Conservation (phyloP, 1,140 invertebrate species). For the Brachionus rotundiformis region DNA sequence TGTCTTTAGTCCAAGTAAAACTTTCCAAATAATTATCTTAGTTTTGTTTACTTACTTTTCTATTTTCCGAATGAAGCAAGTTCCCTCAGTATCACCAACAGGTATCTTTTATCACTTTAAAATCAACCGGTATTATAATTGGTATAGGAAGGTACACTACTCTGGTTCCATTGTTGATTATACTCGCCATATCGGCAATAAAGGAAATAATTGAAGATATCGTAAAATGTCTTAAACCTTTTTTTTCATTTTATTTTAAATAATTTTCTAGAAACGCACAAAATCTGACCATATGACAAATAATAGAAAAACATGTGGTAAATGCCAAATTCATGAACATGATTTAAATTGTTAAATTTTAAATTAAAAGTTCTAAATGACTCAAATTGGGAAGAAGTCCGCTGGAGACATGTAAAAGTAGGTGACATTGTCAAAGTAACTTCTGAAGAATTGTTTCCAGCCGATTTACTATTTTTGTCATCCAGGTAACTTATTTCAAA, state of each 20-base stretch:
- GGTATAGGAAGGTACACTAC: slow-evolving; percentile 76
- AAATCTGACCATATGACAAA: slow-evolving; percentile 74
- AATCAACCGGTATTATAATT: background rate
- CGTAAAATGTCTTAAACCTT: background rate
- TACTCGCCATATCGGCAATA: slow-evolving; percentile 84
- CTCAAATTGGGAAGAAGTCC: slow-evolving; percentile 54
- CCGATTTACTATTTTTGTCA: slow-evolving; percentile 82
- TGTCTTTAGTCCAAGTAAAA: slow-evolving; percentile 37
- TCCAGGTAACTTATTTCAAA: slow-evolving; percentile 5
- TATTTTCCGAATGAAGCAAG: slow-evolving; percentile 83
- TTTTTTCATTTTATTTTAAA: background rate
- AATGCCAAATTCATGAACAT: background rate
- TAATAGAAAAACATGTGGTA: slow-evolving; percentile 36
- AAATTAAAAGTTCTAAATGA: background rate
- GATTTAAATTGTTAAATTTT: background rate
- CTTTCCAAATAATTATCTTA: too few species aligned
- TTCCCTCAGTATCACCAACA: slow-evolving; percentile 94
- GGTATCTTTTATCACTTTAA: slow-evolving; percentile 64
- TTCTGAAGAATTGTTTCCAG: slow-evolving; percentile 94
- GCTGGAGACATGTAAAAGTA: slow-evolving; percentile 81
- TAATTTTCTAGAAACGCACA: slow-evolving; percentile 77
- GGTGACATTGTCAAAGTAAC: slow-evolving; percentile 93
- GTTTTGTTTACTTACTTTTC: slow-evolving; percentile 86
- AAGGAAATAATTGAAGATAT: slow-evolving; percentile 93
- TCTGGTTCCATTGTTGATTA: slow-evolving; percentile 87